Percentiles rank a stretch among this genome's conserved stretches.
These are phyloP conservation scores for Alfaro cultratus DNA, from an alignment of 2,797 vertebrate species.

Conservation along the genomic window DNA sequence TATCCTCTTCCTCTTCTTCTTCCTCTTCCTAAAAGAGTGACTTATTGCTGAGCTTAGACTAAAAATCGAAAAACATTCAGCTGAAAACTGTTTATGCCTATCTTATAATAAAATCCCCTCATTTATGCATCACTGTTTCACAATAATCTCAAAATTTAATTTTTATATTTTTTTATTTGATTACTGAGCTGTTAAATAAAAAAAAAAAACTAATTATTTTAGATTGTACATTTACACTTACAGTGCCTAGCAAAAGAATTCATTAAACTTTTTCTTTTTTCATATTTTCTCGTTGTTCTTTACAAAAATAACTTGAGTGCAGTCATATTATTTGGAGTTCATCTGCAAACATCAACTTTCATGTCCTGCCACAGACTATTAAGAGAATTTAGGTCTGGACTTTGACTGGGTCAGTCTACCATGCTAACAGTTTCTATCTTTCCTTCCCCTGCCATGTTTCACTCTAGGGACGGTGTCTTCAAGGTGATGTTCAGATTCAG, in stretches of 20 bases:
- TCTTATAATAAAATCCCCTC: too few species aligned
- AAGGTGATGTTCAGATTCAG: too few species aligned
- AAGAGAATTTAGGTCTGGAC: background rate
- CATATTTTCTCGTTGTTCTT: background rate
- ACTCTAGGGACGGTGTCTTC: too few species aligned
- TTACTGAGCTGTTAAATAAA: too few species aligned
- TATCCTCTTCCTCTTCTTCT: background rate
- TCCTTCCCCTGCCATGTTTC: background rate
- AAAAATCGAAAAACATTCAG: slow-evolving; percentile 22
- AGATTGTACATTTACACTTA: background rate
- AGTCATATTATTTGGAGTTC: background rate
- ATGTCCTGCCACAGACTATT: background rate
- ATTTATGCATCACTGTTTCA: too few species aligned
- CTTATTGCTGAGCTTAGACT: too few species aligned
- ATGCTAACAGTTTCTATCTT: background rate
- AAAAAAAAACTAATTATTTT: too few species aligned
- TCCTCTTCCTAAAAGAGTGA: background rate
- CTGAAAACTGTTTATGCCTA: too few species aligned
- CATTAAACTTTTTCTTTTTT: background rate
- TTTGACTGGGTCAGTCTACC: background rate
- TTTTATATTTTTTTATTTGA: too few species aligned
- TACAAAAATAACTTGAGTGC: background rate
- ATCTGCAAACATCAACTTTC: background rate
- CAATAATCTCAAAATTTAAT: too few species aligned
- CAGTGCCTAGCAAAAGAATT: background rate